Evolutionary conservation across 2,797 vertebrate species (phyloP).

Genomic region (Scomberomorus guttatus): DNA sequence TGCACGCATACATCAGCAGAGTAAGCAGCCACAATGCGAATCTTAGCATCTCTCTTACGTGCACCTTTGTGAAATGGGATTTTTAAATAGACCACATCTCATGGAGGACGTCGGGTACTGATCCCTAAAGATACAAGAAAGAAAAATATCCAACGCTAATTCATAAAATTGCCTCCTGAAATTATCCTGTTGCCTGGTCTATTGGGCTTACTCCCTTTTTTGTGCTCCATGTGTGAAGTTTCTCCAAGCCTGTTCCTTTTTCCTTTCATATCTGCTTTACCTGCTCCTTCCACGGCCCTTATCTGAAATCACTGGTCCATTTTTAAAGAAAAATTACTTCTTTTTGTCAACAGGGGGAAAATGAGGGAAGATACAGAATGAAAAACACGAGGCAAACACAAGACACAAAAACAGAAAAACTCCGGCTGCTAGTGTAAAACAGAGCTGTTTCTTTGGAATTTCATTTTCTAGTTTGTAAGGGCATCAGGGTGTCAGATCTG

Average conservation of each 20-base stretch:
- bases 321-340: constrained; percentile 53
- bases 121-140: constrained; percentile 1
- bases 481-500: neutral
- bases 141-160: neutral
- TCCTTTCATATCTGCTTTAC: constrained; percentile 21
- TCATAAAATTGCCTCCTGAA: constrained; percentile 14
- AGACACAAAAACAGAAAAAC: neutral
- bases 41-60: constrained; percentile 1
- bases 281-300: constrained; percentile 26
- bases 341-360: constrained; percentile 35
- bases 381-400: neutral
- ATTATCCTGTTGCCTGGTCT: constrained; percentile 16
- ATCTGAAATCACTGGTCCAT: constrained; percentile 61
- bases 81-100: constrained; percentile 4
- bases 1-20: neutral
- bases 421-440: constrained; percentile 33
- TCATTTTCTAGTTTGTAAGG: constrained; percentile 43
- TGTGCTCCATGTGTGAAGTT: constrained; percentile 19
- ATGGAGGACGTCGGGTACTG: neutral
- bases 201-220: neutral
- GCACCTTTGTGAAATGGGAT: constrained; percentile 26
- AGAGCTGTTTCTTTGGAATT: constrained; percentile 55
- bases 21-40: neutral
- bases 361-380: constrained; percentile 31
- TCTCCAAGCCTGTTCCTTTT: neutral